Evolutionary conservation across 1,140 invertebrate genomes (phyloP).

Genomic region (Sipha flava): DNA sequence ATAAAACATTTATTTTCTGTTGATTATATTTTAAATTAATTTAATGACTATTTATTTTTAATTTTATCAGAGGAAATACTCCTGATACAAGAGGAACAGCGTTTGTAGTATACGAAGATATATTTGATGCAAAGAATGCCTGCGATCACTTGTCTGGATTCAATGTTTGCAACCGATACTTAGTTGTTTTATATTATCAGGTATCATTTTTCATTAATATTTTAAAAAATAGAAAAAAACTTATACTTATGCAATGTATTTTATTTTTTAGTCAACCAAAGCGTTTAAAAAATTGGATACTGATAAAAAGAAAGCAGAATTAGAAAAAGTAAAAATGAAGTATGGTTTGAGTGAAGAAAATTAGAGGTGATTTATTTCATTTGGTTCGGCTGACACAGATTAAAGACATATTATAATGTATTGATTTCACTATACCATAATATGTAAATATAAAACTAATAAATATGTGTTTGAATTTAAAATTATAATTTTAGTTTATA

Average conservation of each 20-base stretch:
- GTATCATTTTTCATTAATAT: conserved; percentile 40
- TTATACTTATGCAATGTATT: neutral
- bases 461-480: neutral
- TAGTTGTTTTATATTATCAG: conserved; percentile 95
- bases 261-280: conserved; percentile 68
- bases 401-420: neutral
- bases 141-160: conserved; percentile 98
- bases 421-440: neutral
- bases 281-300: conserved; percentile 94
- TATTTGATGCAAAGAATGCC: conserved; percentile 99
- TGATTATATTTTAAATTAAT: neutral
- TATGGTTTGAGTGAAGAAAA: conserved; percentile 61
- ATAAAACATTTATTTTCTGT: too few relatives aligned
- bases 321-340: conserved; percentile 93
- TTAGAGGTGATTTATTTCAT: neutral
- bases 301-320: conserved; percentile 93
- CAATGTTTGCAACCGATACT: conserved; percentile 96
- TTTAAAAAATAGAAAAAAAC: neutral
- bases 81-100: conserved; percentile 96
- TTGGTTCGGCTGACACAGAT: neutral
- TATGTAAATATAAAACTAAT: neutral
- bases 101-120: conserved; percentile 99
- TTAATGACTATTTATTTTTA: conserved; percentile 21
- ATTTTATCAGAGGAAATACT: conserved; percentile 78
- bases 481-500: neutral